Evolutionary conservation across 2,888 invertebrate genomes (phyloP).

Genomic region (Kryphioiulus occultus): DNA sequence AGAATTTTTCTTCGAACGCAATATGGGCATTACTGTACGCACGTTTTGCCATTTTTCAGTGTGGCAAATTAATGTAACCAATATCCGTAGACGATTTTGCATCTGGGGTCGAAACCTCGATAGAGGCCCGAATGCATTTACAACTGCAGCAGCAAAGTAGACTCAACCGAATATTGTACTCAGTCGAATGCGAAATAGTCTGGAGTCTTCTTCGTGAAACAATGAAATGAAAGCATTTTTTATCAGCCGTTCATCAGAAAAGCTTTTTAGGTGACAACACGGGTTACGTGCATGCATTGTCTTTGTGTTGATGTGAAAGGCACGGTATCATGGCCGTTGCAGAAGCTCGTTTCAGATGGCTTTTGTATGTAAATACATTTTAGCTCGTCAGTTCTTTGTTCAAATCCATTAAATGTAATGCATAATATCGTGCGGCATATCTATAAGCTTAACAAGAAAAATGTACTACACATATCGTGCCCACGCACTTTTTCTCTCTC

Average conservation of each 20-base stretch:
- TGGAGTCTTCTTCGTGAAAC: not conserved
- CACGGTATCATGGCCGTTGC: not conserved
- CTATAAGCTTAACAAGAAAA: constrained; percentile 36
- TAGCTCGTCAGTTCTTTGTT: constrained; percentile 32
- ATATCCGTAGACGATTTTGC: not conserved
- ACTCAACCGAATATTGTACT: not conserved
- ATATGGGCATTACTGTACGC: too few relatives aligned
- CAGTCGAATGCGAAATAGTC: not conserved
- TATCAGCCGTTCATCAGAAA: constrained; percentile 25
- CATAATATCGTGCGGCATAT: constrained; percentile 18
- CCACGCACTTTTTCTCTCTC: not conserved
- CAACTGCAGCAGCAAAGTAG: too few relatives aligned
- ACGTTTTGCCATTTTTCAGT: too few relatives aligned
- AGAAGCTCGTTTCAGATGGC: not conserved
- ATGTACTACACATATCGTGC: constrained; percentile 3
- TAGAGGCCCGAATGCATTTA: not conserved
- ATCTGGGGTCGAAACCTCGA: not conserved
- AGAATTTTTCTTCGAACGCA: too few relatives aligned
- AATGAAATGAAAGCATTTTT: constrained; percentile 39
- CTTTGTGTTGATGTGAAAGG: not conserved
- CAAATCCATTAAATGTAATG: constrained; percentile 34
- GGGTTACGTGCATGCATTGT: constrained; percentile 21
- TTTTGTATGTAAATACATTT: constrained; percentile 40
- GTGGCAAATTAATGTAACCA: not conserved
- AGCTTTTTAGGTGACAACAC: constrained; percentile 36